phyloP scores from a whole-genome alignment of 2,113 vertebrate species.

The Gobiocypris rarus region DNA sequence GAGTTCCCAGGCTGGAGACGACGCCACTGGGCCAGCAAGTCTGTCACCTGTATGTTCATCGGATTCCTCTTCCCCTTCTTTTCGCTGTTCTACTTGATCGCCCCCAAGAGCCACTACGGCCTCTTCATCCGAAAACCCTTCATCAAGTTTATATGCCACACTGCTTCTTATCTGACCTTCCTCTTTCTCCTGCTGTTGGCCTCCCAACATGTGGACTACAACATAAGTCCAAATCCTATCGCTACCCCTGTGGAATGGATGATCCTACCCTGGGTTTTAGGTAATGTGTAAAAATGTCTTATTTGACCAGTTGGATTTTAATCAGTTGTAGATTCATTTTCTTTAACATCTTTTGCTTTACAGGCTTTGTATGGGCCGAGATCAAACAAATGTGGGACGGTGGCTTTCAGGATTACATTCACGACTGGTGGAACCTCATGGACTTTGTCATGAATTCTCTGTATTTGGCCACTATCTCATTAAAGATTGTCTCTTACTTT shows the following conservation, averaged over 20 bases:
- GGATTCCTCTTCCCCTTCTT: constrained; percentile 93
- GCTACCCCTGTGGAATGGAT: constrained; percentile 97
- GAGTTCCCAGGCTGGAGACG: constrained; percentile 97
- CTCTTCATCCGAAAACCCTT: constrained; percentile 99
- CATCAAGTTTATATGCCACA: constrained; percentile 99
- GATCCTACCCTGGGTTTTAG: constrained; percentile 97
- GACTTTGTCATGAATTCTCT: constrained; percentile 99
- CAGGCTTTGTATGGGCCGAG: constrained; percentile 99
- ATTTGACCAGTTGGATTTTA: background rate
- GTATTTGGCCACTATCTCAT: constrained; percentile 97
- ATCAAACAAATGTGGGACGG: constrained; percentile 99
- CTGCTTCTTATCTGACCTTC: constrained; percentile 96
- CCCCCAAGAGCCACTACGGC: constrained; percentile 94
- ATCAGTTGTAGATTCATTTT: background rate
- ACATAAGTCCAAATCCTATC: constrained; percentile 80
- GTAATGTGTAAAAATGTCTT: constrained; percentile 67
- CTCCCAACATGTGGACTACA: constrained; percentile 87
- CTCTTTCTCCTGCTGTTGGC: constrained; percentile 97
- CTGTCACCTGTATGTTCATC: constrained; percentile 94
- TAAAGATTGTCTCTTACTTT: constrained; percentile 95
- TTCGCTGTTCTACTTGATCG: constrained; percentile 91
- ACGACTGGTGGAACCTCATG: constrained; percentile 99
- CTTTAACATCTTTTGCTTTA: constrained; percentile 26
- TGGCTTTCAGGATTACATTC: constrained; percentile 96
- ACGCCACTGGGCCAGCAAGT: constrained; percentile 95